These are phyloP conservation scores for Ennomos erosarius DNA, from an alignment of 2,888 invertebrate species.

Conservation along the genomic window DNA sequence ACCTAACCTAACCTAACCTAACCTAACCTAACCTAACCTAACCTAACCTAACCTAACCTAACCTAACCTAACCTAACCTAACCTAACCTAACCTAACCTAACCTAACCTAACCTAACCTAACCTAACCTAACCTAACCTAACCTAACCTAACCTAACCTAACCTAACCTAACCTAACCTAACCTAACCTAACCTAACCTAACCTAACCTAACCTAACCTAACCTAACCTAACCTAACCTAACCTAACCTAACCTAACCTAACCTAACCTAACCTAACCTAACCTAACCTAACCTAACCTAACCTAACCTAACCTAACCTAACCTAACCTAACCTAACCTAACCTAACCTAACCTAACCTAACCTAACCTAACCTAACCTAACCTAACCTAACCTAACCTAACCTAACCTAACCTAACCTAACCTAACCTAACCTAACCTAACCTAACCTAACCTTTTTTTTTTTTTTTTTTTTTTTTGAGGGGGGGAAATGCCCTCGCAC, in stretches of 20 bases:
- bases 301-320: conserved; percentile 22
- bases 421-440: conserved; percentile 35
- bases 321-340: conserved; percentile 19
- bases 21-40: conserved; percentile 30
- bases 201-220: conserved; percentile 34
- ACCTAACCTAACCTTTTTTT: conserved; percentile 28
- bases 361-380: conserved; percentile 31
- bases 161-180: conserved; percentile 39
- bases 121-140: conserved; percentile 36
- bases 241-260: conserved; percentile 37
- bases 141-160: conserved; percentile 12
- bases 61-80: conserved; percentile 41
- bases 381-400: conserved; percentile 34
- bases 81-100: conserved; percentile 42
- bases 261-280: conserved; percentile 37
- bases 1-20: conserved; percentile 39
- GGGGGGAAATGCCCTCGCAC: no score
- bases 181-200: conserved; percentile 35
- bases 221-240: conserved; percentile 32
- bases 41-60: conserved; percentile 38
- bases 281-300: conserved; percentile 20
- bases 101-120: conserved; percentile 43
- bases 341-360: conserved; percentile 25
- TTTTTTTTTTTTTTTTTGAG: no score
- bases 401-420: conserved; percentile 35